Base-by-base conservation (phyloP, 2,888 invertebrate genomes). In the Cantharis flavilabris region DNA sequence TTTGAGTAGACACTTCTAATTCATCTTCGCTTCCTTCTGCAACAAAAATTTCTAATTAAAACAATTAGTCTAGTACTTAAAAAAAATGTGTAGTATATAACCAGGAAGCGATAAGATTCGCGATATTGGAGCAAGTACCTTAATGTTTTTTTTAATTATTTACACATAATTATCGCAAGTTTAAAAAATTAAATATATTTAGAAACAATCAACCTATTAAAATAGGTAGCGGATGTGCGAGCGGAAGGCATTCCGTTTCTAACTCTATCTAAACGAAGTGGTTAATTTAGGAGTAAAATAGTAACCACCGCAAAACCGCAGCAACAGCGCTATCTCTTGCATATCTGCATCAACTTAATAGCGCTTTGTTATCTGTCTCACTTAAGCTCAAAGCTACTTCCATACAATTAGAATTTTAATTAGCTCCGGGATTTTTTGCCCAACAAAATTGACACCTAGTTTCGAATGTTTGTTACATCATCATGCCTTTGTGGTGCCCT, bases 11-110 rank as follows among this genome's bases (percentile, higher is more conserved):
- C 76, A 89, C 86, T 84, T 91, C 91, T 88, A 90, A 89, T 85
- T 91, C 91, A 88, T 92, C 92, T 86, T 91, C 91, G 85, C 91
- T 91, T 83, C 90, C 91, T 88, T 92, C 92, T 91, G 88, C n/a
- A 88, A 89, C 76, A 72, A 80, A 49, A 49, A n/a, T 49, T 49
- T 10, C 0, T 30, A 30, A 30, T 30, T 30, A 30, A 26, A 26
- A 30, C 28, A 30, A 30, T 30, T 30, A 2, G 28, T 83, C 81
- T 33, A 16, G 16, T 16, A 79, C 18, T 18, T 11, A 65, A 67
- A 23, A n/a, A 64, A 18, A 49, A 16, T 69, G 28, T 69, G 33
- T 9, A 28, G 28, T 28, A 5, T 28, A 10, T 28, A 28, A 33
- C 33, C 33, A 33, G 33, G 49, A 11, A 65, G 26, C 14, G 18